Evolutionary conservation across 2,797 vertebrate genomes (phyloP).

Genomic region (Pempheris klunzingeri): DNA sequence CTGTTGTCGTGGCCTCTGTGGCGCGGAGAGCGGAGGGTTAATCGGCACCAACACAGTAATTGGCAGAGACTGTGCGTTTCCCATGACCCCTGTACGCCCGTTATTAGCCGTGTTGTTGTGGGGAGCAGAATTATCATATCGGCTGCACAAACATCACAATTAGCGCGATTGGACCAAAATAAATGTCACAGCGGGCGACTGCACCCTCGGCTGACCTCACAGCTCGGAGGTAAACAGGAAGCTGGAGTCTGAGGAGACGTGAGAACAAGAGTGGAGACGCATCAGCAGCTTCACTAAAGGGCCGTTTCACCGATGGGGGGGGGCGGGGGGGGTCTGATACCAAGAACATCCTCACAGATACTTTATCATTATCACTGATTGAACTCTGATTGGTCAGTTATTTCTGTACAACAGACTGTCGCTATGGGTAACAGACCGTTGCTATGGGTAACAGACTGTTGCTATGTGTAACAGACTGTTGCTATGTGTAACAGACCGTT

Average conservation of each 20-base stretch:
- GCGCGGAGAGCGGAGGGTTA: slow-evolving; percentile 65
- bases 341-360: too few relatives aligned
- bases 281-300: too few relatives aligned
- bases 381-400: too few relatives aligned
- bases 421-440: too few relatives aligned
- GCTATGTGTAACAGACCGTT: too few relatives aligned
- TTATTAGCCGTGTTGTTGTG: slow-evolving; percentile 72
- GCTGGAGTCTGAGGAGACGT: background rate
- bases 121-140: slow-evolving; percentile 65
- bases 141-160: slow-evolving; percentile 82
- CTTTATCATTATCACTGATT: too few relatives aligned
- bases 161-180: slow-evolving; percentile 51
- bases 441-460: too few relatives aligned
- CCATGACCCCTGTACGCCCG: slow-evolving; percentile 68
- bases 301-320: too few relatives aligned
- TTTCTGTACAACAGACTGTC: too few relatives aligned
- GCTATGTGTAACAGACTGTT: too few relatives aligned
- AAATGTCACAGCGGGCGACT: slow-evolving; percentile 49
- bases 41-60: slow-evolving; percentile 64
- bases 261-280: too few relatives aligned
- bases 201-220: slow-evolving; percentile 51
- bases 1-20: background rate
- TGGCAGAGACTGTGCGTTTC: slow-evolving; percentile 78
- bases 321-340: too few relatives aligned
- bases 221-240: slow-evolving; percentile 5